Conservation (phyloP, 2,888 invertebrate species). For the Meteorus cinctellus region DNA sequence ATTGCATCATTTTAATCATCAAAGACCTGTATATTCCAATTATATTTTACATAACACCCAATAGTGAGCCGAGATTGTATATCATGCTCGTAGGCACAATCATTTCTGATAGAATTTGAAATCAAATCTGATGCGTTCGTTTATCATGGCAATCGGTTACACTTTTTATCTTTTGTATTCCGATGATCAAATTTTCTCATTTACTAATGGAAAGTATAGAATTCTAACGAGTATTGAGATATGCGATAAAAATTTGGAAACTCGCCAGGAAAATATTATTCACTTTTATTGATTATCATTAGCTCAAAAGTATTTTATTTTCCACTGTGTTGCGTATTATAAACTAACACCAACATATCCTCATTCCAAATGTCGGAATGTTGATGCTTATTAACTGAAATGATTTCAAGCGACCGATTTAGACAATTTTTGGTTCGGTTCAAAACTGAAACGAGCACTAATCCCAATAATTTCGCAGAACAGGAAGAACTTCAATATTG, state of each 20-base stretch:
- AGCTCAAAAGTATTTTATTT: background rate
- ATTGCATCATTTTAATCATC: conserved; percentile 46
- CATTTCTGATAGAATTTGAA: background rate
- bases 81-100: conserved; percentile 2
- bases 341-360: background rate
- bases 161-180: background rate
- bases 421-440: conserved; percentile 55
- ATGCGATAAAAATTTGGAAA: background rate
- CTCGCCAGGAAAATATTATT: background rate
- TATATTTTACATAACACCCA: conserved; percentile 23
- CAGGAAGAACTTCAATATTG: background rate
- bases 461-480: conserved; percentile 14
- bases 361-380: background rate
- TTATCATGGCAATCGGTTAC: background rate
- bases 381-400: background rate
- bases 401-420: conserved; percentile 54
- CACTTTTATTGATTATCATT: conserved; percentile 17
- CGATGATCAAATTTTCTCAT: background rate
- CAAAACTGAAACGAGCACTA: conserved; percentile 38
- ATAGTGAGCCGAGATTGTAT: conserved; percentile 10
- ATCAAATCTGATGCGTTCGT: background rate
- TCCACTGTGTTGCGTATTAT: background rate
- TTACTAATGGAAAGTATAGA: background rate
- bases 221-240: background rate
- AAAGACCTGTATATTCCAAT: background rate